These are phyloP conservation scores for Stichopus horrens DNA, from an alignment of 53 echinoderm and acorn worm species.

Conservation along the genomic window DNA sequence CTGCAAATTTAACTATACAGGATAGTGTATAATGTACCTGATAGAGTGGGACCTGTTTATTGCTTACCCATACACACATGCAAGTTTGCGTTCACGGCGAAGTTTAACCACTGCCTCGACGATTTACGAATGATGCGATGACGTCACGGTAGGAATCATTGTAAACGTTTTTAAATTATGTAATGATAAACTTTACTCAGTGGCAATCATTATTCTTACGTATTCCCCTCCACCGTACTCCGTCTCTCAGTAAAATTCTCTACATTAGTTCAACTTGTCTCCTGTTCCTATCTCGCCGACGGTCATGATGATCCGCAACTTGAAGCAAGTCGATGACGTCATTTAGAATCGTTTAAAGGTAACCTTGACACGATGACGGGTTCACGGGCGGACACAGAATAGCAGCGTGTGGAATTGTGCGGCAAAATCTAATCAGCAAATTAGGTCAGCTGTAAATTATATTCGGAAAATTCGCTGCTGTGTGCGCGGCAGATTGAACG, in stretches of 20 bases:
- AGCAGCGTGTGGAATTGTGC: slow-evolving; percentile 6
- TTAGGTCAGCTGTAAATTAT: slow-evolving; percentile 39
- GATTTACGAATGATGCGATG: too few species aligned
- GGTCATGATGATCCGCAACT: background rate
- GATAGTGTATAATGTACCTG: too few species aligned
- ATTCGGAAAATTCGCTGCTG: background rate
- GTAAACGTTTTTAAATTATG: too few species aligned
- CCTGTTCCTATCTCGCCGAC: background rate
- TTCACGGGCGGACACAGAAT: slow-evolving; percentile 36
- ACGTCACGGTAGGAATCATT: too few species aligned
- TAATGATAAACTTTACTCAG: too few species aligned
- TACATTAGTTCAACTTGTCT: background rate
- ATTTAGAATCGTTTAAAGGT: background rate
- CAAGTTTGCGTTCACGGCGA: too few species aligned
- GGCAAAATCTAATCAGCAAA: slow-evolving; percentile 28
- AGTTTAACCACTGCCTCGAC: too few species aligned
- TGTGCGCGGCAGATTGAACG: slow-evolving; percentile 4
- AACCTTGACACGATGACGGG: slow-evolving; percentile 27
- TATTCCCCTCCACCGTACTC: too few species aligned
- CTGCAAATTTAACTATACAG: too few species aligned
- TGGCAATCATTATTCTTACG: too few species aligned
- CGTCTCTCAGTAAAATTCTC: background rate
- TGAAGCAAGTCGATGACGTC: slow-evolving; percentile 17
- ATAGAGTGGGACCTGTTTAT: too few species aligned
- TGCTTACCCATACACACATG: too few species aligned